Conservation (phyloP, 2,113 vertebrate species). For the Stegostoma tigrinum region DNA sequence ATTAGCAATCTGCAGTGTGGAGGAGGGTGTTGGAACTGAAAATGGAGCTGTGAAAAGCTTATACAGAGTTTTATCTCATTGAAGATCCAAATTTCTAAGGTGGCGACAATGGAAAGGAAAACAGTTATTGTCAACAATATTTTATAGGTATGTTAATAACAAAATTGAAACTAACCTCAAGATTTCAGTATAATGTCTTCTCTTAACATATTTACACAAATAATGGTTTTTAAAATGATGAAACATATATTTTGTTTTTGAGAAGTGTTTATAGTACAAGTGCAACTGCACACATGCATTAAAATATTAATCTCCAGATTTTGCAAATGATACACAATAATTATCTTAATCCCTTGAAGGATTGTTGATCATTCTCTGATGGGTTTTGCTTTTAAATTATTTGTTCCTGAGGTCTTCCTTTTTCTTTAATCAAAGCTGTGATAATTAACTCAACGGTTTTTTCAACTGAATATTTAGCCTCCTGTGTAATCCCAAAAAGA, state of each 20-base stretch:
- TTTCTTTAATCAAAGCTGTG: slow-evolving; percentile 3
- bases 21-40: neutral
- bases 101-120: slow-evolving; percentile 2
- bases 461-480: neutral
- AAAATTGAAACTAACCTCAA: neutral
- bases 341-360: neutral
- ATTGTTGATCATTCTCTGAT: neutral
- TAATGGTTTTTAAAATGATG: neutral
- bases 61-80: neutral
- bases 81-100: neutral
- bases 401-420: neutral
- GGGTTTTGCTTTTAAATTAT: neutral
- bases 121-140: neutral
- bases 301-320: slow-evolving; percentile 13
- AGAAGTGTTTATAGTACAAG: neutral
- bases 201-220: neutral
- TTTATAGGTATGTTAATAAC: neutral
- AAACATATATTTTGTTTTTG: neutral
- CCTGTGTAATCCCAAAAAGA: neutral
- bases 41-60: neutral
- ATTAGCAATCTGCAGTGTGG: neutral
- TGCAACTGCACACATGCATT: neutral
- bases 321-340: neutral
- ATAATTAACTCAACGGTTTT: neutral
- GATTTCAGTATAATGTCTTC: neutral